Evolutionary conservation across 1,140 invertebrate species (phyloP), one percentile per base, ranked within the genome.

Genomic region (Ceratina calcarata): DNA sequence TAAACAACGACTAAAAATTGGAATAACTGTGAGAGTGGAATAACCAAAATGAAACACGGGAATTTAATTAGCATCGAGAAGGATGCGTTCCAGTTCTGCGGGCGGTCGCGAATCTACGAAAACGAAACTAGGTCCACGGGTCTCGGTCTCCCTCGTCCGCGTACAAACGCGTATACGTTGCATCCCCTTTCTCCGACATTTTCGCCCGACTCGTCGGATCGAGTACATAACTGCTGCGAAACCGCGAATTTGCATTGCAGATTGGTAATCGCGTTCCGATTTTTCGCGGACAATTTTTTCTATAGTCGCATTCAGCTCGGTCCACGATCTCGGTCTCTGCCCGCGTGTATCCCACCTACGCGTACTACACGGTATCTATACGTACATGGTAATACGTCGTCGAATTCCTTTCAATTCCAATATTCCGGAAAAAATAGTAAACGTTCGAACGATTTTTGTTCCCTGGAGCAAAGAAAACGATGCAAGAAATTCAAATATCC

Each of bases 241-340:
- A 82, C 84, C 75, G 65, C 78, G 82, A 84, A 85, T 87, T 87
- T 87, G 86, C 86, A 87, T 87, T 87, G 86, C 86, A 87, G 86
- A 87, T 87, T 87, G 86, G 72, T 87, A 87, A 87, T 85, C 84
- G 82, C 85, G 80, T 87, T 84, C 82, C 86, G 72, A 87, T 82
- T 87, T 87, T 87, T 84, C 85, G 62, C 79, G 83, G 75, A 82
- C 71, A 68, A 85, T 85, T 86, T 85, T 86, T 75, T 53, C 81
- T 55, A 68, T 58, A 24, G 80, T 55, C 32, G 58, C 61, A 60
- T 81, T 27, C 70, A 75, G 24, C 61, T 67, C 37, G 22, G 53
- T 67, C 61, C 22, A 20, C 64, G 45, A 20, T 45, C 53, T n/a
- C 22, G 65, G 3, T 10, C 55, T 16, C 55, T 1, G 4, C 10